Conservation (phyloP, 2,797 vertebrate species). For the Amniataba percoides region DNA sequence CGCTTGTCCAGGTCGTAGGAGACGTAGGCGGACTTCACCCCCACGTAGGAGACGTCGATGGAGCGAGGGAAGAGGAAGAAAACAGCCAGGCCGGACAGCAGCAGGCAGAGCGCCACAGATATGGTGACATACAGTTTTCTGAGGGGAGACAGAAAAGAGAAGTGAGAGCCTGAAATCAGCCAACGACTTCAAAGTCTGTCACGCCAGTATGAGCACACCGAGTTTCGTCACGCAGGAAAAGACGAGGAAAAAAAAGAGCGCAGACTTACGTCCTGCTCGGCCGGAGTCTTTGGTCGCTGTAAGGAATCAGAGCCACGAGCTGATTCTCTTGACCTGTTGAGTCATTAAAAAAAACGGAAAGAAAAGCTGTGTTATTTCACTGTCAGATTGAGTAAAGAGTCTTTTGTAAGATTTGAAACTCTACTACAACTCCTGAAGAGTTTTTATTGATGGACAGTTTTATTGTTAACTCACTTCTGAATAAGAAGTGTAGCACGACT, state of each 20-base stretch:
- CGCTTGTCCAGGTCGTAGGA: slow-evolving; percentile 88
- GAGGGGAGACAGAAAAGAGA: slow-evolving; percentile 48
- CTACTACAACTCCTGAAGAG: background rate
- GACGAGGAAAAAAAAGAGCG: background rate
- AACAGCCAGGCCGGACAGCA: slow-evolving; percentile 94
- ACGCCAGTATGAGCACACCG: background rate
- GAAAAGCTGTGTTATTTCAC: background rate
- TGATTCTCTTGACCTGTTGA: slow-evolving; percentile 96
- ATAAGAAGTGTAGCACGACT: background rate
- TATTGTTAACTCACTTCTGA: background rate
- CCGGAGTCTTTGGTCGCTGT: slow-evolving; percentile 95
- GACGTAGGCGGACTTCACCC: slow-evolving; percentile 95
- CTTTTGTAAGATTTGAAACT: background rate
- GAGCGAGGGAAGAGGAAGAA: slow-evolving; percentile 98
- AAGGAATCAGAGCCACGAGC: slow-evolving; percentile 97
- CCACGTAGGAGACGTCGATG: slow-evolving; percentile 94
- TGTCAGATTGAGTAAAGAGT: background rate
- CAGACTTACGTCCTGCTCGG: slow-evolving; percentile 95
- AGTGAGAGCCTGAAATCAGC: slow-evolving; percentile 49
- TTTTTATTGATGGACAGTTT: background rate
- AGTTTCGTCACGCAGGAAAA: slow-evolving; percentile 9
- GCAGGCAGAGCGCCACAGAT: slow-evolving; percentile 92
- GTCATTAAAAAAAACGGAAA: background rate
- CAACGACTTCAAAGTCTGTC: slow-evolving; percentile 15
- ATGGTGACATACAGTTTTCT: slow-evolving; percentile 98